These are phyloP conservation scores for Solenopsis invicta DNA, from an alignment of 1,140 invertebrate species.

Conservation along the genomic window DNA sequence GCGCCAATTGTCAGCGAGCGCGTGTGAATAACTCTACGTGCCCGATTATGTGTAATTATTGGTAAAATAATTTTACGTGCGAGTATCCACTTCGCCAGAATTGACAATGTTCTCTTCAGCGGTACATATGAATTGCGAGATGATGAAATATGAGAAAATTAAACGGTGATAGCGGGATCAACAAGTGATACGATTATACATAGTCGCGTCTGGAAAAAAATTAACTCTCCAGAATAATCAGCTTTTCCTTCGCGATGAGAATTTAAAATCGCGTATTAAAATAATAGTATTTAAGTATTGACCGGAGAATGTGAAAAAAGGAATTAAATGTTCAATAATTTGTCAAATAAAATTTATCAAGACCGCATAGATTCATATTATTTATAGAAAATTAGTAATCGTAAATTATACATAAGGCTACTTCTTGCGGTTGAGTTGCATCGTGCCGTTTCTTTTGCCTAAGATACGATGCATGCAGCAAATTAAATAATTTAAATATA, in stretches of 20 bases:
- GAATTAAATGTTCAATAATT: background rate
- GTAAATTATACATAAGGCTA: background rate
- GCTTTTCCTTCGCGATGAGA: background rate
- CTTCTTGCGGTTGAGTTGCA: background rate
- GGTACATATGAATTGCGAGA: background rate
- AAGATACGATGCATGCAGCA: background rate
- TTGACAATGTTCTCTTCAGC: constrained; percentile 15
- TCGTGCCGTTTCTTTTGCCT: background rate
- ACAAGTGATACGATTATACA: background rate
- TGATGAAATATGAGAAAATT: constrained; percentile 25
- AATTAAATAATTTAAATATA: background rate
- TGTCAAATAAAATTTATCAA: background rate
- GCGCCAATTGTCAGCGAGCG: background rate
- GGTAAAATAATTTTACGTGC: background rate
- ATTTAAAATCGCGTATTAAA: background rate
- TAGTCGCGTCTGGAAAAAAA: background rate
- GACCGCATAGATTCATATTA: background rate
- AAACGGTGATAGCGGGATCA: background rate
- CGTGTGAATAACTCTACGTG: background rate
- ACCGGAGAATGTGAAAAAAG: background rate
- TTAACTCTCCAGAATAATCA: background rate
- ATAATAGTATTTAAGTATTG: background rate
- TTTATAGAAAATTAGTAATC: background rate
- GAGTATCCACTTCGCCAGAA: background rate
- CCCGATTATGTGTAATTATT: constrained; percentile 28